These are phyloP conservation scores for Percopsis transmontana DNA, from an alignment of 2,113 vertebrate genomes.

Conservation along the genomic window DNA sequence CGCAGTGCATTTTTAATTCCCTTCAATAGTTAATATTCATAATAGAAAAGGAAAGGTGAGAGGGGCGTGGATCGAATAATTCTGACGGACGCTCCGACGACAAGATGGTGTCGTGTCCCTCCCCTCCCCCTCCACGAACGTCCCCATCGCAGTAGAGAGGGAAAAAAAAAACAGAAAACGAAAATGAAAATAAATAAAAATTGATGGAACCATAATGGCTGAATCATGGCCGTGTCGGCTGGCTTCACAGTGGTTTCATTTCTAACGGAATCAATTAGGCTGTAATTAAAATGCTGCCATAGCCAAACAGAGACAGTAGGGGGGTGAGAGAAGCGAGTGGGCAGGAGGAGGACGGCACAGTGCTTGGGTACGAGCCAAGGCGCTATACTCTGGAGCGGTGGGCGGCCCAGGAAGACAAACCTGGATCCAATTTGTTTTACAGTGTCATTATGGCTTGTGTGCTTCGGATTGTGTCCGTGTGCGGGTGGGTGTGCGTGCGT, in stretches of 20 bases:
- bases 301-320: conserved; percentile 47
- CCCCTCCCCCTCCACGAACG: background rate
- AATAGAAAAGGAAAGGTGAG: conserved; percentile 30
- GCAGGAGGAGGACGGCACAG: conserved; percentile 41
- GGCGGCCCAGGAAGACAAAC: conserved; percentile 24
- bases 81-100: background rate
- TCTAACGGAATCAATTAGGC: conserved; percentile 64
- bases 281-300: conserved; percentile 65
- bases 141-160: conserved; percentile 11
- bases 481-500: conserved; percentile 2
- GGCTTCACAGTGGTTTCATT: conserved; percentile 49
- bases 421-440: conserved; percentile 35
- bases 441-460: conserved; percentile 13
- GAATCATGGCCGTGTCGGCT: conserved; percentile 53
- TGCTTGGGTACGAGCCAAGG: conserved; percentile 48
- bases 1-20: conserved; percentile 36
- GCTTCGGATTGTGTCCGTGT: conserved; percentile 4
- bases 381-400: conserved; percentile 22
- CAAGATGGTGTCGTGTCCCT: conserved; percentile 16
- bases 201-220: conserved; percentile 19
- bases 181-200: conserved; percentile 8
- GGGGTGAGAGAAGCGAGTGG: conserved; percentile 43
- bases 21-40: background rate
- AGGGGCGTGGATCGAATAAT: background rate
- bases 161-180: background rate